Percentiles rank a stretch among this genome's conserved stretches.
These are phyloP conservation scores for Darevskia nairensis DNA, from an alignment of 2,797 vertebrate species.

Conservation along the genomic window DNA sequence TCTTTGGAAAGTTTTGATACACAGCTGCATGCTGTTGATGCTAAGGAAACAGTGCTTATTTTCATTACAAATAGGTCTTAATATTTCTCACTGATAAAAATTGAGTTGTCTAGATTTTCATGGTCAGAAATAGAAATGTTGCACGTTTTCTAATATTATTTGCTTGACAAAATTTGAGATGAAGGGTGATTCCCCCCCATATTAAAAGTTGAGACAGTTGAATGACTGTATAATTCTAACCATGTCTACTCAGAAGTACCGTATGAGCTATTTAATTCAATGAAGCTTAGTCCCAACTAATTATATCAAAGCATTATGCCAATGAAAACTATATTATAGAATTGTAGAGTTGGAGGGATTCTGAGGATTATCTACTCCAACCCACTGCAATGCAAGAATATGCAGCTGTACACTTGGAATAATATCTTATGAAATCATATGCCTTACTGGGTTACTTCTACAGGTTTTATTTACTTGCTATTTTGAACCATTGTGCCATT, in stretches of 20 bases:
- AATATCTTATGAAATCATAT: not conserved
- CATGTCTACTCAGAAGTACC: too few relatives aligned
- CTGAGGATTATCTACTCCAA: too few relatives aligned
- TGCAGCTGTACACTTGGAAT: not conserved
- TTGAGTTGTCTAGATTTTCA: not conserved
- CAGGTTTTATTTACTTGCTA: not conserved
- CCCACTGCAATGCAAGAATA: too few relatives aligned
- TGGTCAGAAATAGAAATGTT: not conserved
- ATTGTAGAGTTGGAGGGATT: too few relatives aligned
- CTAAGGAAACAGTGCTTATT: not conserved
- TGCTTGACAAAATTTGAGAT: not conserved
- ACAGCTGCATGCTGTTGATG: not conserved
- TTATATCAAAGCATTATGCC: not conserved
- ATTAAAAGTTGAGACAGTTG: not conserved
- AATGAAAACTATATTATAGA: not conserved
- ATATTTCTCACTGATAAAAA: not conserved
- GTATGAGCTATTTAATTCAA: too few relatives aligned
- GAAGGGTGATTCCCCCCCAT: not conserved
- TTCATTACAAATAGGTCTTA: not conserved
- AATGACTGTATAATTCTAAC: too few relatives aligned
- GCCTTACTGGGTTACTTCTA: not conserved
- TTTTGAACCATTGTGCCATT: slow-evolving; percentile 2
- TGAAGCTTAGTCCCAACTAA: too few relatives aligned
- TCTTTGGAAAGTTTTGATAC: not conserved
- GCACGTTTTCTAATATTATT: not conserved